A percentile compares a stretch with the other conserved stretches of the same genome.
These are phyloP conservation scores for Octopus sinensis DNA, from an alignment of 1,140 invertebrate genomes.

Conservation along the genomic window DNA sequence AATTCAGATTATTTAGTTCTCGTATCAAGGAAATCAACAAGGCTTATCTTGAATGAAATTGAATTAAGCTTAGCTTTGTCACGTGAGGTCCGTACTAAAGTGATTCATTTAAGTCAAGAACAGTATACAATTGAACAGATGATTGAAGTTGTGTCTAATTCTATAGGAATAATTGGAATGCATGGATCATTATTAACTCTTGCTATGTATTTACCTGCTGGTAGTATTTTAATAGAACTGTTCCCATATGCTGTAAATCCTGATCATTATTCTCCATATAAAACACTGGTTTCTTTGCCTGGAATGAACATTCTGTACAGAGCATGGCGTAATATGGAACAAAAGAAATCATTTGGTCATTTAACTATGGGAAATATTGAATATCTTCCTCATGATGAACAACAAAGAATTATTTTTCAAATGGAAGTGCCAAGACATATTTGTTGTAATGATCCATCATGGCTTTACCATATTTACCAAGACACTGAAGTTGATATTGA, in stretches of 20 bases:
- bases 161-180: conserved; percentile 84
- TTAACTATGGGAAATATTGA: conserved; percentile 57
- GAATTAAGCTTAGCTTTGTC: conserved; percentile 49
- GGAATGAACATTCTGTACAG: conserved; percentile 54
- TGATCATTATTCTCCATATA: conserved; percentile 59
- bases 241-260: conserved; percentile 63
- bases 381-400: conserved; percentile 50
- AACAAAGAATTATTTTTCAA: conserved; percentile 48
- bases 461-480: conserved; percentile 62
- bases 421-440: conserved; percentile 55
- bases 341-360: conserved; percentile 52
- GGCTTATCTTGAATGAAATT: conserved; percentile 60
- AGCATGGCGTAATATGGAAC: conserved; percentile 56
- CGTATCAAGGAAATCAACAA: conserved; percentile 55
- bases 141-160: conserved; percentile 43
- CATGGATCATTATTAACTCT: conserved; percentile 94
- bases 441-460: conserved; percentile 61
- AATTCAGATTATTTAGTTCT: conserved; percentile 45
- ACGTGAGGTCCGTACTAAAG: conserved; percentile 39
- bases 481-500: conserved; percentile 59
- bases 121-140: conserved; percentile 49
- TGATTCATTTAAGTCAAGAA: conserved; percentile 46
- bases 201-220: conserved; percentile 88
- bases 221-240: conserved; percentile 91
- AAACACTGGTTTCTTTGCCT: conserved; percentile 51